phyloP scores from a whole-genome alignment of 53 echinoderm and acorn worm genomes.

The Glandiceps talaboti region DNA sequence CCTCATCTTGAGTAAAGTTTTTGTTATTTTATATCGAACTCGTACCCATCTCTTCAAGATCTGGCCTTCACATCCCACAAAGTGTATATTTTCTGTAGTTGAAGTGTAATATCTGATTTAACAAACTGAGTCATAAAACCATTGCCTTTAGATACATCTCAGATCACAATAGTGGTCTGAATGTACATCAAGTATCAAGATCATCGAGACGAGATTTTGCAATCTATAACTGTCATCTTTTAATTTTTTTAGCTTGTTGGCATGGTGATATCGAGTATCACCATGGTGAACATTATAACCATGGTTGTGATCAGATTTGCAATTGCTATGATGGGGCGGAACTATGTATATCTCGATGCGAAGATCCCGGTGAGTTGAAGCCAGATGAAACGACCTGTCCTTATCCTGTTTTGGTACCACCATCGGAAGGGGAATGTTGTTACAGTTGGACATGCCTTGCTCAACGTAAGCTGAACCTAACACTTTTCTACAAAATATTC shows the following conservation, averaged over 20 bases:
- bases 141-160: no score
- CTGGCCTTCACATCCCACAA: no score
- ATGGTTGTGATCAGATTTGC: constrained; percentile 82
- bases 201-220: no score
- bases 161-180: no score
- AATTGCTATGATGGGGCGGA: constrained; percentile 73
- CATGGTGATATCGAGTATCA: constrained; percentile 17
- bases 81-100: no score
- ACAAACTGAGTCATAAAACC: no score
- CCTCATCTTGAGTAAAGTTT: no score
- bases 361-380: constrained; percentile 68
- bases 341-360: constrained; percentile 58
- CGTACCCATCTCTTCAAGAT: no score
- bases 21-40: no score
- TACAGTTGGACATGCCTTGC: constrained; percentile 84
- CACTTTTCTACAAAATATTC: background rate
- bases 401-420: constrained; percentile 44
- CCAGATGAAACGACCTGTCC: constrained; percentile 81
- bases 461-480: constrained; percentile 91
- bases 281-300: constrained; percentile 78
- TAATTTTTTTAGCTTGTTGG: constrained; percentile 36
- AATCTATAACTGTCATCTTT: no score
- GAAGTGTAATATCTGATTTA: no score
- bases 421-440: constrained; percentile 87
- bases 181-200: no score